These are phyloP conservation scores for Chaenogobius annularis DNA, from an alignment of 2,113 vertebrate species.

Conservation along the genomic window DNA sequence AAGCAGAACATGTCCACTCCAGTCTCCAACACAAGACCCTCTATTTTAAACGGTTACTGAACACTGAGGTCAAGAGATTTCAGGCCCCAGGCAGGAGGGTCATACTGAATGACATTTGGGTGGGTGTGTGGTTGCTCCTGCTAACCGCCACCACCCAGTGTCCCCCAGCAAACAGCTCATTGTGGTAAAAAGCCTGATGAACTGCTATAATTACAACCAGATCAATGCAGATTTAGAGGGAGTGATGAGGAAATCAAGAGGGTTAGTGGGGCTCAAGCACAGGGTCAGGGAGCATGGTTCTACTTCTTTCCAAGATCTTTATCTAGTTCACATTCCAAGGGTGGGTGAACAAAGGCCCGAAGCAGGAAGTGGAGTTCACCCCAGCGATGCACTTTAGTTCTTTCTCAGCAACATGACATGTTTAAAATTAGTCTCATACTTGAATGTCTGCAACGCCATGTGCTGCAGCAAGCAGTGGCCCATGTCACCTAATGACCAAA, in stretches of 20 bases:
- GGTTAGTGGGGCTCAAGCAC: conserved; percentile 21
- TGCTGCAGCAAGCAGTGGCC: conserved; percentile 9
- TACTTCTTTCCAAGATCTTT: conserved; percentile 58
- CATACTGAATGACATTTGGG: conserved; percentile 32
- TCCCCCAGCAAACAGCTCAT: conserved; percentile 68
- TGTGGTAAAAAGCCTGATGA: conserved; percentile 30
- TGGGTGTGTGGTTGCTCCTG: conserved; percentile 45
- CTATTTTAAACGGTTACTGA: conserved; percentile 11
- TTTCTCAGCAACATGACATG: conserved; percentile 1
- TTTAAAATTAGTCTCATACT: conserved; percentile 20
- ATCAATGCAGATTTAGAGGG: conserved; percentile 41
- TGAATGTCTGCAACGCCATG: conserved; percentile 29
- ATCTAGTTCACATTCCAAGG: conserved; percentile 62
- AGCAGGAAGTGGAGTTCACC: conserved; percentile 42
- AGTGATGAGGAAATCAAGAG: background rate
- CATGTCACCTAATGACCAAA: conserved; percentile 9
- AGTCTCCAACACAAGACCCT: background rate
- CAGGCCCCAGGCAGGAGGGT: conserved; percentile 6
- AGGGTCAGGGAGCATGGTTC: conserved; percentile 21
- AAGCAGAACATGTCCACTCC: background rate
- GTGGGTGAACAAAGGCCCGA: conserved; percentile 22
- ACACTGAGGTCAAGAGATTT: conserved; percentile 29
- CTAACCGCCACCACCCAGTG: conserved; percentile 56
- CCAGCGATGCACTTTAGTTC: conserved; percentile 18
- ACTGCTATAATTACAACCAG: conserved; percentile 49